These are phyloP conservation scores for Dynastes maya DNA, from an alignment of 2,888 invertebrate species.

Conservation along the genomic window DNA sequence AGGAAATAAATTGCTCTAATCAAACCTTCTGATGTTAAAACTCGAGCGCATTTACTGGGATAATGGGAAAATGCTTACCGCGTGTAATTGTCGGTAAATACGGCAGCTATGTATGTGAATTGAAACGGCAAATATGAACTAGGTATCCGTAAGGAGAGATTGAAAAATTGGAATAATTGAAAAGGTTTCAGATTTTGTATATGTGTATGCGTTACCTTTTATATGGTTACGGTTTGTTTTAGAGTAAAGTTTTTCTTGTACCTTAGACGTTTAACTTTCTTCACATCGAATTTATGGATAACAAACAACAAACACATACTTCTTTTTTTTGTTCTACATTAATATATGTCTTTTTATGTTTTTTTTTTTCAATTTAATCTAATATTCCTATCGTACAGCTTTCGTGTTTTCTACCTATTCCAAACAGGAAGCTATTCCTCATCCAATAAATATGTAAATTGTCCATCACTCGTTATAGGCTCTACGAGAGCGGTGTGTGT, in stretches of 20 bases:
- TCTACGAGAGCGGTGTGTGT: slow-evolving; percentile 1
- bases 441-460: slow-evolving; percentile 11
- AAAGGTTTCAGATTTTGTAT: not conserved
- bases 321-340: too few relatives aligned
- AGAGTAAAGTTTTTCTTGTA: too few relatives aligned
- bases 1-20: not conserved
- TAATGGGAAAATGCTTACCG: not conserved
- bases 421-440: slow-evolving; percentile 2
- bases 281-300: too few relatives aligned
- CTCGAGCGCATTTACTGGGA: not conserved
- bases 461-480: not conserved
- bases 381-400: not conserved
- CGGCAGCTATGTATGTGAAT: not conserved
- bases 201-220: too few relatives aligned
- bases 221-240: too few relatives aligned
- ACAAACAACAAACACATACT: too few relatives aligned
- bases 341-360: not conserved
- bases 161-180: slow-evolving; percentile 1
- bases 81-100: not conserved
- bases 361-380: not conserved
- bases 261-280: too few relatives aligned
- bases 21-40: not conserved
- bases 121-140: not conserved
- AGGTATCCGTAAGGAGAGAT: not conserved
- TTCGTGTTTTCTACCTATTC: not conserved